Evolutionary conservation across 1,140 invertebrate genomes (phyloP).

Genomic region (Eupristina koningsbergeri): DNA sequence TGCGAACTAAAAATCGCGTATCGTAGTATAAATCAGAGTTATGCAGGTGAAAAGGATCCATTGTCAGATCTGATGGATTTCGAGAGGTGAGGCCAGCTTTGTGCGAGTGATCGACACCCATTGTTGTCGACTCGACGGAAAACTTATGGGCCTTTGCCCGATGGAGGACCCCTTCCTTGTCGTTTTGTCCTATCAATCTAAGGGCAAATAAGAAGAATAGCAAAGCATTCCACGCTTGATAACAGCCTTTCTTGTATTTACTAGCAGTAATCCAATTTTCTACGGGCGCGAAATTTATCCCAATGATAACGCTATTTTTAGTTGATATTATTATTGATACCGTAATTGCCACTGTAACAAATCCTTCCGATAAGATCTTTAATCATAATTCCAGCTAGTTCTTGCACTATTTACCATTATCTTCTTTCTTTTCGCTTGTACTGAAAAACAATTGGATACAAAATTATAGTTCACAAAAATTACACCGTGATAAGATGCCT

Average conservation of each 20-base stretch:
- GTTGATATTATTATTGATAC: neutral
- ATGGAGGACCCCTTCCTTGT: neutral
- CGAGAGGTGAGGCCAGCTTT: neutral
- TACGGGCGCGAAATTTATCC: neutral
- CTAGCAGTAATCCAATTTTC: neutral
- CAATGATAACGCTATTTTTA: neutral
- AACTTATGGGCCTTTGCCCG: neutral
- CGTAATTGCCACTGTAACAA: too few species aligned
- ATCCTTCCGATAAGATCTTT: too few species aligned
- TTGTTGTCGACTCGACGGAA: neutral
- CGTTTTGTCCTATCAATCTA: neutral
- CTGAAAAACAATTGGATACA: too few species aligned
- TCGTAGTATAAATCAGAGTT: neutral
- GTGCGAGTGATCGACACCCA: neutral
- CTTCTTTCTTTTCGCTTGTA: too few species aligned
- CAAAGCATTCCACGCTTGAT: neutral
- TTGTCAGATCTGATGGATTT: slow-evolving; percentile 9
- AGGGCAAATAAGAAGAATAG: neutral
- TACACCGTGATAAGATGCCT: too few species aligned
- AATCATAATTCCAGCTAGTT: too few species aligned
- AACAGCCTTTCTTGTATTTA: neutral
- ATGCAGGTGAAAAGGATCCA: slow-evolving; percentile 23
- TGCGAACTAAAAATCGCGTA: neutral
- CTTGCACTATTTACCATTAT: too few species aligned
- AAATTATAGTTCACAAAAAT: too few species aligned